Evolutionary conservation across 2,797 vertebrate genomes (phyloP).

Genomic region (Sandelia bainsii): DNA sequence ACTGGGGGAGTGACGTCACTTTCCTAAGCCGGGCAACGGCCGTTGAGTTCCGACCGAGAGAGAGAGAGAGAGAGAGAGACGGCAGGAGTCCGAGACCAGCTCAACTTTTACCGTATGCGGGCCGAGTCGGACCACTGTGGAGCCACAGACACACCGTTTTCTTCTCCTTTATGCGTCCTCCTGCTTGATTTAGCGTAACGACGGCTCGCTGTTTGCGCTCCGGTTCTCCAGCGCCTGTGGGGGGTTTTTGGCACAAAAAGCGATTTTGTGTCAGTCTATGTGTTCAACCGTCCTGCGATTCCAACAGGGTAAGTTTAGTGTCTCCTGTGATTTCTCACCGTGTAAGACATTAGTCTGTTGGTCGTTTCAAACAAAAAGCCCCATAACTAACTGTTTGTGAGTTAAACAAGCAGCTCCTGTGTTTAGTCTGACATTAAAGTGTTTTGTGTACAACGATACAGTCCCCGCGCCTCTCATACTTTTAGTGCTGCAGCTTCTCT

Average conservation of each 20-base stretch:
- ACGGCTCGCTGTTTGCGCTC: slow-evolving; percentile 35
- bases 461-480: slow-evolving; percentile 30
- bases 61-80: neutral
- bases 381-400: neutral
- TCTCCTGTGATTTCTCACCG: slow-evolving; percentile 24
- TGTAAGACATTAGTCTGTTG: neutral
- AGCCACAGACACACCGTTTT: slow-evolving; percentile 23
- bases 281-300: slow-evolving; percentile 35
- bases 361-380: slow-evolving; percentile 2
- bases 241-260: slow-evolving; percentile 35
- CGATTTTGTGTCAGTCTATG: slow-evolving; percentile 39
- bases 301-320: slow-evolving; percentile 60
- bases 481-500: slow-evolving; percentile 16
- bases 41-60: slow-evolving; percentile 42
- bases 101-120: slow-evolving; percentile 75
- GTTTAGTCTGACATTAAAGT: slow-evolving; percentile 8
- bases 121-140: slow-evolving; percentile 44
- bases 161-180: slow-evolving; percentile 35
- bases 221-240: slow-evolving; percentile 26
- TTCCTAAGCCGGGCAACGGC: slow-evolving; percentile 67
- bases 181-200: slow-evolving; percentile 27
- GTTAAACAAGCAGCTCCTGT: slow-evolving; percentile 20
- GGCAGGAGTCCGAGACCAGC: slow-evolving; percentile 47
- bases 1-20: slow-evolving; percentile 75
- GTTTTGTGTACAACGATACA: slow-evolving; percentile 37